Conservation (phyloP, 2,888 invertebrate genomes). For the Dorcus hopei region DNA sequence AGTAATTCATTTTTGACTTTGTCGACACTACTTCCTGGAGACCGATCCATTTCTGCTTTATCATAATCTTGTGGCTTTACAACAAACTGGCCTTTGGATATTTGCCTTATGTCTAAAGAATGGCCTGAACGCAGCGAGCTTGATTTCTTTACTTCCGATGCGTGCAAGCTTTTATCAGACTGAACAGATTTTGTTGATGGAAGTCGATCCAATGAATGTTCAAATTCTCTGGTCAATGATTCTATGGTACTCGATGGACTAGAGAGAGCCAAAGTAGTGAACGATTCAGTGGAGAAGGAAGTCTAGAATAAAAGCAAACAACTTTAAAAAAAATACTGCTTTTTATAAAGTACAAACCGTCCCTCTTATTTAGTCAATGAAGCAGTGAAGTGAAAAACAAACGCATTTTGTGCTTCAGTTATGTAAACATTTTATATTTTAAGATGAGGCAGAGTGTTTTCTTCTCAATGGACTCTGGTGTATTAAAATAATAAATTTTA, state of each 20-base stretch:
- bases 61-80: slow-evolving; percentile 66
- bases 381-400: too few species aligned
- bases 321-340: slow-evolving; percentile 10
- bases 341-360: not conserved
- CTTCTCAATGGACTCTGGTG: too few species aligned
- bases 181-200: slow-evolving; percentile 12
- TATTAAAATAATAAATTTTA: too few species aligned
- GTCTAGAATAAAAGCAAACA: slow-evolving; percentile 43
- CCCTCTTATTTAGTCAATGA: not conserved
- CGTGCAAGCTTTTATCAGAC: slow-evolving; percentile 17
- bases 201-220: slow-evolving; percentile 67
- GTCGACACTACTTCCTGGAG: slow-evolving; percentile 57
- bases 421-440: too few species aligned
- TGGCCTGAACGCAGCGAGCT: slow-evolving; percentile 37
- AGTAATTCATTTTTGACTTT: slow-evolving; percentile 53
- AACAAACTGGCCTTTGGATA: slow-evolving; percentile 56
- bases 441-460: too few species aligned
- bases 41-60: slow-evolving; percentile 62
- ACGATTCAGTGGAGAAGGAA: slow-evolving; percentile 38
- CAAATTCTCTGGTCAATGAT: slow-evolving; percentile 76
- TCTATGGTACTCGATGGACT: slow-evolving; percentile 79
- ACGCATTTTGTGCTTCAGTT: too few species aligned
- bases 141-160: slow-evolving; percentile 24
- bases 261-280: slow-evolving; percentile 58
- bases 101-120: slow-evolving; percentile 44